phyloP scores from a whole-genome alignment of 2,113 vertebrate genomes.

The Glaucomys volans region DNA sequence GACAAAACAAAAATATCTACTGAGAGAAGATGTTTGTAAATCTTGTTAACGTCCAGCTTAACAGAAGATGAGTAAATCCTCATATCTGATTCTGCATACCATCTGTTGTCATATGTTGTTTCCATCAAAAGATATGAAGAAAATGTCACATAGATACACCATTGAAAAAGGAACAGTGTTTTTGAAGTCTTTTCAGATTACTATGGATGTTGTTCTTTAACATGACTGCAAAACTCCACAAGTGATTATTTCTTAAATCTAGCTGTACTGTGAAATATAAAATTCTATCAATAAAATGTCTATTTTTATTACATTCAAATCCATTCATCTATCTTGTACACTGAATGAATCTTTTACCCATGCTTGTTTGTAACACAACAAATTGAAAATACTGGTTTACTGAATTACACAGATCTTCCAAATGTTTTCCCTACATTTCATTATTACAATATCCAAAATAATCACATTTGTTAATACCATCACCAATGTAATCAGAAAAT shows the following conservation, averaged over 20 bases:
- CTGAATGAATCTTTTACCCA: background rate
- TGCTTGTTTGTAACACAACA: background rate
- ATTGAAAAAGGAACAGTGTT: background rate
- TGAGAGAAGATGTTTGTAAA: constrained; percentile 15
- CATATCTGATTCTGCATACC: background rate
- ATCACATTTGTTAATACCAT: background rate
- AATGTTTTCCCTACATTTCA: background rate
- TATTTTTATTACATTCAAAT: background rate
- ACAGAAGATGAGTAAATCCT: background rate
- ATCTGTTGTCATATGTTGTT: background rate
- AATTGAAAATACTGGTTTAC: constrained; percentile 1
- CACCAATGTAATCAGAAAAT: background rate
- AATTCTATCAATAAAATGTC: constrained; percentile 1
- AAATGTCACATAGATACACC: background rate
- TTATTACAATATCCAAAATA: background rate
- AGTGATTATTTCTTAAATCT: background rate
- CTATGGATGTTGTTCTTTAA: background rate
- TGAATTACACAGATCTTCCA: background rate
- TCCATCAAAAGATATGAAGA: background rate
- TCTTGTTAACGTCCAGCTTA: background rate
- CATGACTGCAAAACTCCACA: background rate
- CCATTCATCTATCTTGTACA: background rate
- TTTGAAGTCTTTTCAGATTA: background rate
- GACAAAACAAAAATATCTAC: constrained; percentile 20
- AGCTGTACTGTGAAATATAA: background rate